Evolutionary conservation across 53 echinoderm and acorn worm species (phyloP).

Genomic region (Glandiceps talaboti): DNA sequence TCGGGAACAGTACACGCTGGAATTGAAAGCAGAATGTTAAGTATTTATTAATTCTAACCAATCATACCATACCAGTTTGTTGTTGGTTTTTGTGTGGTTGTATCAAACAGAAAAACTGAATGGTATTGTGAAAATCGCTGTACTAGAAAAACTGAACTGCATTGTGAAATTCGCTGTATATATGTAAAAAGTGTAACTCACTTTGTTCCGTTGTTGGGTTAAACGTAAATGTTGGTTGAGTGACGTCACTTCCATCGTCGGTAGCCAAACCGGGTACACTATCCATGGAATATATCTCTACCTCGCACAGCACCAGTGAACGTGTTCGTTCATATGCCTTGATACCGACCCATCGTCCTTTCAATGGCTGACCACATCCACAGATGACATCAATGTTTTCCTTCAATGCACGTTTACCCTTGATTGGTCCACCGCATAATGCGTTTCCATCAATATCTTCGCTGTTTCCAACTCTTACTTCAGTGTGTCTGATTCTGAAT

Average conservation of each 20-base stretch:
- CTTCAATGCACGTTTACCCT: background rate
- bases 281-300: background rate
- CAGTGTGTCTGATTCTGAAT: background rate
- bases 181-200: too few relatives aligned
- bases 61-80: too few relatives aligned
- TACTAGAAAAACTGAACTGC: too few relatives aligned
- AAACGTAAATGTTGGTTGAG: too few relatives aligned
- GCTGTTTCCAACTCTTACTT: background rate
- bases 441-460: background rate
- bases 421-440: background rate
- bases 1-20: background rate
- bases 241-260: too few relatives aligned
- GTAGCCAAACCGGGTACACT: background rate
- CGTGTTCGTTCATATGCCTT: background rate
- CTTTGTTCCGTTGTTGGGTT: background rate
- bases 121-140: too few relatives aligned
- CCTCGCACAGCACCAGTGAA: background rate
- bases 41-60: too few relatives aligned
- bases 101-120: too few relatives aligned
- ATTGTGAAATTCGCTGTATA: too few relatives aligned
- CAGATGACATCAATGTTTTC: background rate
- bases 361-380: background rate
- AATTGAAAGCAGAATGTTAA: too few relatives aligned
- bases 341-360: background rate
- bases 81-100: too few relatives aligned